phyloP scores from a whole-genome alignment of 2,797 vertebrate genomes.

The Rhinogobio ventralis region DNA sequence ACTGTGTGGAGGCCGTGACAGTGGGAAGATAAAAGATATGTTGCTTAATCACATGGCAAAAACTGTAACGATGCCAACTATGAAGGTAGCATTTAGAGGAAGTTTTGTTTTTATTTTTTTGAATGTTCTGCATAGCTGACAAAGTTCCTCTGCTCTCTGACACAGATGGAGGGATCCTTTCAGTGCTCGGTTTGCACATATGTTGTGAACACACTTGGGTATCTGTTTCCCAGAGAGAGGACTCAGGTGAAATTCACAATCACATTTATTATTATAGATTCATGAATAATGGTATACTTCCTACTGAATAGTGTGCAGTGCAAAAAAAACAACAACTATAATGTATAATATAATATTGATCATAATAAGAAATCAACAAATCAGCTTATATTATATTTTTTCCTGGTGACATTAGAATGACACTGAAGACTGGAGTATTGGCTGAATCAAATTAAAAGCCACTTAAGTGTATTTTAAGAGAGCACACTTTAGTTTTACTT shows the following conservation, averaged over 20 bases:
- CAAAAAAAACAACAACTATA: too few relatives aligned
- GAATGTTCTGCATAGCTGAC: neutral
- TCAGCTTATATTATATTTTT: too few relatives aligned
- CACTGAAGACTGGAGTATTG: too few relatives aligned
- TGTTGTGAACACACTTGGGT: slow-evolving; percentile 71
- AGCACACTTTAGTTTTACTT: neutral
- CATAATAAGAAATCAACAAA: too few relatives aligned
- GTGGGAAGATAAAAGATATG: slow-evolving; percentile 55
- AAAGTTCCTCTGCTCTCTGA: slow-evolving; percentile 7
- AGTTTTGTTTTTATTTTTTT: neutral
- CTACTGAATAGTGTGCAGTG: neutral
- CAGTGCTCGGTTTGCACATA: slow-evolving; percentile 74
- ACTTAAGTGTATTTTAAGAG: neutral
- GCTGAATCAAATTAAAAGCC: neutral
- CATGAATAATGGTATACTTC: neutral
- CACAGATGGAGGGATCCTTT: slow-evolving; percentile 57
- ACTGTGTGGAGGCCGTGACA: slow-evolving; percentile 67
- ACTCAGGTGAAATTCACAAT: slow-evolving; percentile 68
- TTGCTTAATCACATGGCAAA: slow-evolving; percentile 65
- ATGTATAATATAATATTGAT: neutral
- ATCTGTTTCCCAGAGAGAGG: slow-evolving; percentile 71
- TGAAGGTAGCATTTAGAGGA: neutral
- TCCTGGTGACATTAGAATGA: too few relatives aligned
- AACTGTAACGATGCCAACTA: slow-evolving; percentile 51
- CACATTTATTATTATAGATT: neutral